These are phyloP conservation scores for Tokudaia tokunoshimensis DNA, from an alignment of 2,797 vertebrate genomes.

Conservation along the genomic window DNA sequence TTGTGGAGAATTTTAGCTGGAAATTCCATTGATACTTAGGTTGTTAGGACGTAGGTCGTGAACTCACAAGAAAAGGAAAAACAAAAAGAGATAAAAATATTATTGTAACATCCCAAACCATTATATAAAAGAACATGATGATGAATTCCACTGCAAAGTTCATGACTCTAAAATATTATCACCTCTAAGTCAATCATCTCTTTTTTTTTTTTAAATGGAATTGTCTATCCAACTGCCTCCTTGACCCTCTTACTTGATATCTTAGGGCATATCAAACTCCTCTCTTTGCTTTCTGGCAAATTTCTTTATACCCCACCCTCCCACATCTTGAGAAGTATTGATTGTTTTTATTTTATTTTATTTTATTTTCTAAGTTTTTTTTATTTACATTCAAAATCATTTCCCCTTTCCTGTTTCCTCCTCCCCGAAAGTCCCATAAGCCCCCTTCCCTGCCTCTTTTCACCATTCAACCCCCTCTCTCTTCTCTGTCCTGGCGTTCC, in stretches of 20 bases:
- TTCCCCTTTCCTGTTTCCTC: no score
- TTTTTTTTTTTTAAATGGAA: neutral
- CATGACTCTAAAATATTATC: conserved; percentile 73
- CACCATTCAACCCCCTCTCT: no score
- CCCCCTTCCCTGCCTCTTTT: no score
- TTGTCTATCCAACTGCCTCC: conserved; percentile 36
- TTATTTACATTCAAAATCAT: no score
- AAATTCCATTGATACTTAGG: conserved; percentile 63
- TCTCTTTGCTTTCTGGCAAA: conserved; percentile 67
- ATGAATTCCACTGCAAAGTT: conserved; percentile 72
- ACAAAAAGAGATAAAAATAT: conserved; percentile 75
- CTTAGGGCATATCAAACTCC: conserved; percentile 68
- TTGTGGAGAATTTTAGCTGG: conserved; percentile 24
- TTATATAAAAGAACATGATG: conserved; percentile 75
- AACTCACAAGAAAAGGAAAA: conserved; percentile 46
- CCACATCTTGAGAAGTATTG: conserved; percentile 53
- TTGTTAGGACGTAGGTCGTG: conserved; percentile 68
- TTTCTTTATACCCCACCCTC: conserved; percentile 38
- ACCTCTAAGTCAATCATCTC: conserved; percentile 58
- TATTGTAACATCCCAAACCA: conserved; percentile 49
- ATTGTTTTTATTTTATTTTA: no score
- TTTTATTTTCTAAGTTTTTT: no score
- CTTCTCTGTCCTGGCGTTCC: no score
- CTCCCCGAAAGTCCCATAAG: no score
- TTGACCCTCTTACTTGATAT: conserved; percentile 65